Conservation (phyloP, 2,113 vertebrate species). For the Genyomyrus donnyi region DNA sequence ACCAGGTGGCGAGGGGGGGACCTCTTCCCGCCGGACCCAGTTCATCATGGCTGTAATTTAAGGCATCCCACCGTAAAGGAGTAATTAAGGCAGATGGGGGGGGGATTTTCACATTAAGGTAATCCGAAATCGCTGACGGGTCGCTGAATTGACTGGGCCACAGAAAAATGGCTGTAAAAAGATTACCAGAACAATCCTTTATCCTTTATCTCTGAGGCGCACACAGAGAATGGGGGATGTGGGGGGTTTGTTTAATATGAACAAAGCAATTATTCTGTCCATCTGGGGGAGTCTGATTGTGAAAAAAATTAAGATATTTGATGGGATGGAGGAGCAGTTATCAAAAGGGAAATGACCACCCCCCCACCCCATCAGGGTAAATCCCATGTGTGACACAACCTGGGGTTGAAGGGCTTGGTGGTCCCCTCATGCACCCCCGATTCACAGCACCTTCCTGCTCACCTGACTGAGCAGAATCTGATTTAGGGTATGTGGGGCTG, state of each 20-base stretch:
- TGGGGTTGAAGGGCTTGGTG: constrained; percentile 39
- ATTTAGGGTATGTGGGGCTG: background rate
- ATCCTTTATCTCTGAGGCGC: constrained; percentile 64
- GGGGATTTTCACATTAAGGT: constrained; percentile 53
- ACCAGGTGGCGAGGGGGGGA: constrained; percentile 4
- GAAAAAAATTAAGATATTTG: constrained; percentile 46
- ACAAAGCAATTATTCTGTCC: constrained; percentile 59
- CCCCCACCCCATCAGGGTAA: constrained; percentile 3
- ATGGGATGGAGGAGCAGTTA: constrained; percentile 36
- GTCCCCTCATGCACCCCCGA: constrained; percentile 7
- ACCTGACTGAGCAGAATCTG: constrained; percentile 49
- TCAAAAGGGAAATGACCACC: constrained; percentile 42
- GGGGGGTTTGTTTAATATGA: constrained; percentile 55
- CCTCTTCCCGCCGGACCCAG: constrained; percentile 38
- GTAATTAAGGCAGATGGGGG: constrained; percentile 56
- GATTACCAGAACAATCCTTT: constrained; percentile 59
- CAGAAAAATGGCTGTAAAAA: constrained; percentile 38
- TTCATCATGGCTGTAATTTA: constrained; percentile 50
- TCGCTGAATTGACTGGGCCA: constrained; percentile 44
- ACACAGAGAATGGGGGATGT: constrained; percentile 43
- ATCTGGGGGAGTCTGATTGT: constrained; percentile 59
- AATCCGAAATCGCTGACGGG: constrained; percentile 55
- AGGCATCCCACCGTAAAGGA: constrained; percentile 45
- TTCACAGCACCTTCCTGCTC: constrained; percentile 41
- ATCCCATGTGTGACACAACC: constrained; percentile 4